These are phyloP conservation scores for Embiotoca jacksoni DNA, from an alignment of 2,113 vertebrate species.

Conservation along the genomic window DNA sequence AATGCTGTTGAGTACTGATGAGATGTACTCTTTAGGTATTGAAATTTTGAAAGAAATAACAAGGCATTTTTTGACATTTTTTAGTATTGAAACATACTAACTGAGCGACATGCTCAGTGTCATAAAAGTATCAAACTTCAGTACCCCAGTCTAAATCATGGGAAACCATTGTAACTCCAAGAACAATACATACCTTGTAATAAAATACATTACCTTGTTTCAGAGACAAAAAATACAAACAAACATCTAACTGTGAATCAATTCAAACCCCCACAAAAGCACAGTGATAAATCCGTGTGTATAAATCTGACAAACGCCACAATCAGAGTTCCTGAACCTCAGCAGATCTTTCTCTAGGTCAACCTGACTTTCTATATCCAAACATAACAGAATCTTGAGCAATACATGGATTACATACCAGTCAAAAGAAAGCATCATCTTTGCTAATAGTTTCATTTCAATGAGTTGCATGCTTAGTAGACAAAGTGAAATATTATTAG, in stretches of 20 bases:
- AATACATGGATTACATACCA: not conserved
- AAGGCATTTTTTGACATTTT: no score
- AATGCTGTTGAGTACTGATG: no score
- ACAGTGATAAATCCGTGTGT: constrained; percentile 4
- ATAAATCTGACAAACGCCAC: constrained; percentile 11
- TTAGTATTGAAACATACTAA: no score
- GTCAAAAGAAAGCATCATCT: not conserved
- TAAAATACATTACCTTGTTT: no score
- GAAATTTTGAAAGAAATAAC: no score
- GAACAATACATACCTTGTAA: no score
- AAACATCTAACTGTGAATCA: constrained; percentile 8
- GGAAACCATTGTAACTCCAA: no score
- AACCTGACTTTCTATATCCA: constrained; percentile 3
- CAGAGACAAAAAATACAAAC: no score
- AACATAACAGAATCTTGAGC: not conserved
- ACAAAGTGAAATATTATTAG: not conserved
- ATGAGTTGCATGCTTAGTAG: not conserved
- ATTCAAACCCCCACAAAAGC: constrained; percentile 15
- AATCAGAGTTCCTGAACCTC: constrained; percentile 19
- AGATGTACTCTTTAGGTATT: no score
- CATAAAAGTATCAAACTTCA: no score
- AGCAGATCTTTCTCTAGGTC: not conserved
- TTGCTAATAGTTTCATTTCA: constrained; percentile 9
- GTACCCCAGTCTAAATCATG: no score
- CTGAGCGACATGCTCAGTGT: no score